Conservation (phyloP, 2,113 vertebrate genomes). For the Camelus dromedarius region DNA sequence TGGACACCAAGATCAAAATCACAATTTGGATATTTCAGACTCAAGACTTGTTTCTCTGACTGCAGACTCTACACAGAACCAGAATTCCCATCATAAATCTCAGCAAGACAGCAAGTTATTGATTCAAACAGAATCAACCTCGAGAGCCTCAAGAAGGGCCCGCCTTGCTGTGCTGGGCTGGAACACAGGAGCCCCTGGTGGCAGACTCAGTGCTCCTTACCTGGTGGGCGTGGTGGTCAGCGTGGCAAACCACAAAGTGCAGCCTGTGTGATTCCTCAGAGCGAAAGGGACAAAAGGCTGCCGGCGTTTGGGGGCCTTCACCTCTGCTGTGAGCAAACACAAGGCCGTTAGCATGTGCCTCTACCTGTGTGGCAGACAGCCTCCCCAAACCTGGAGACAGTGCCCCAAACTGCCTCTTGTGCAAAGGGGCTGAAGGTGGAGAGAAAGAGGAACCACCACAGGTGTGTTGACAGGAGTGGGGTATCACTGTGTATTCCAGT, state of each 20-base stretch:
- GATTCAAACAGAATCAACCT: not conserved
- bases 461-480: not conserved
- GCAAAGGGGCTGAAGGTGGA: not conserved
- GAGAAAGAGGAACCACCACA: not conserved
- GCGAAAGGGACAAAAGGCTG: constrained; percentile 97
- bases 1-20: not conserved
- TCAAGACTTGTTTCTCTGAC: not conserved
- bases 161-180: not conserved
- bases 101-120: not conserved
- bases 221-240: constrained; percentile 97
- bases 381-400: not conserved
- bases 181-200: not conserved
- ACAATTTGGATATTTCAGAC: not conserved
- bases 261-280: constrained; percentile 96
- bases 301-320: constrained; percentile 94
- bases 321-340: constrained; percentile 83
- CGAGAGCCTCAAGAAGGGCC: not conserved
- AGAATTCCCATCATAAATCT: not conserved
- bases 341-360: not conserved
- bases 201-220: constrained; percentile 83
- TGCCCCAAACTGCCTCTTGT: not conserved
- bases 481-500: not conserved
- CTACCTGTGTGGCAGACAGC: accelerated
- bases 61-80: not conserved
- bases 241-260: constrained; percentile 97